Evolutionary conservation across 2,888 invertebrate species (phyloP).

Genomic region (Epinotia bilunana): DNA sequence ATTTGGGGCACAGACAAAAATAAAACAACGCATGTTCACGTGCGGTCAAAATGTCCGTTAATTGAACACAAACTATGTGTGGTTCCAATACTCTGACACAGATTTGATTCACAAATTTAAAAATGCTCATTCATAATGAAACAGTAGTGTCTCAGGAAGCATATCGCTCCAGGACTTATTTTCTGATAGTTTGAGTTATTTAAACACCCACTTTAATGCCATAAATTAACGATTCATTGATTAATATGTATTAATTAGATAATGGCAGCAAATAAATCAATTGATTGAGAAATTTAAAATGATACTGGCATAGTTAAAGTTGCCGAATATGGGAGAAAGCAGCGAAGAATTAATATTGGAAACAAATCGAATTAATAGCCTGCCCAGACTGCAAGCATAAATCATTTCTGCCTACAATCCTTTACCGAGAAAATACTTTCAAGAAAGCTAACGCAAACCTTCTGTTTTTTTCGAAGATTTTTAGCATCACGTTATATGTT

Average conservation of each 20-base stretch:
- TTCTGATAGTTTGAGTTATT: neutral
- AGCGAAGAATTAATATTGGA: constrained; percentile 59
- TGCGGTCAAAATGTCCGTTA: constrained; percentile 37
- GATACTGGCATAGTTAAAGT: constrained; percentile 52
- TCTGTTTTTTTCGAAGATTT: neutral
- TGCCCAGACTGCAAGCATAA: constrained; percentile 57
- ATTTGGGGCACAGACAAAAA: constrained; percentile 73
- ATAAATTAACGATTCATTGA: constrained; percentile 2
- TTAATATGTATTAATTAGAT: constrained; percentile 14
- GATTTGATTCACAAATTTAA: constrained; percentile 27
- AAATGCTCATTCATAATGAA: constrained; percentile 4
- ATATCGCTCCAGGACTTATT: neutral
- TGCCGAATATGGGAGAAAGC: constrained; percentile 69
- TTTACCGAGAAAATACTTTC: constrained; percentile 49
- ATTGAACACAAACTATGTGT: constrained; percentile 34
- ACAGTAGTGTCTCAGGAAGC: neutral
- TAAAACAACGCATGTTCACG: constrained; percentile 46
- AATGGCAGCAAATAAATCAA: neutral
- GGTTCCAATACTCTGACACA: constrained; percentile 27
- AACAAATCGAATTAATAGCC: constrained; percentile 68
- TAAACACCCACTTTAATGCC: neutral
- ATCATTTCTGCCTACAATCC: constrained; percentile 65
- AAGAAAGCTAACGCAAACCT: neutral
- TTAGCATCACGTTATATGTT: neutral
- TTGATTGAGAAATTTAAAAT: constrained; percentile 1